Conservation (phyloP, 2,113 vertebrate genomes). For the Poeciliopsis prolifica region DNA sequence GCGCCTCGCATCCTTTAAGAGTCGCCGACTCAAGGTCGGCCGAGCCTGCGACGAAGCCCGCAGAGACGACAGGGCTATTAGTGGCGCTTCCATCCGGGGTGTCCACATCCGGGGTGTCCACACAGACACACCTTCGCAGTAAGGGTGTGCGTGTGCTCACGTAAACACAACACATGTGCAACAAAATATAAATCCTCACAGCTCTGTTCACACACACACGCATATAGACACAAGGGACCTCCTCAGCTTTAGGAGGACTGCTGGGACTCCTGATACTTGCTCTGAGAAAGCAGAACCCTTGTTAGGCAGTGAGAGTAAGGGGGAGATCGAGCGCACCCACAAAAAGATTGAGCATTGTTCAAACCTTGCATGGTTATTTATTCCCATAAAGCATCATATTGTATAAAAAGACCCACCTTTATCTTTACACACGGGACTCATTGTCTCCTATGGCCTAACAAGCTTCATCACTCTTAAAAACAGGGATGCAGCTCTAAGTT, state of each 20-base stretch:
- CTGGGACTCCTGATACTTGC: conserved; percentile 59
- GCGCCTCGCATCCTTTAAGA: conserved; percentile 59
- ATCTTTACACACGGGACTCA: no score
- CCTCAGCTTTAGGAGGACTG: conserved; percentile 41
- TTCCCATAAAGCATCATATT: conserved; percentile 26
- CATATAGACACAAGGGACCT: conserved; percentile 65
- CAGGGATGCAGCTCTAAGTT: no score
- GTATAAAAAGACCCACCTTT: neutral
- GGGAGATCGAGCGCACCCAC: conserved; percentile 49
- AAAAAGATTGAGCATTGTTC: conserved; percentile 35
- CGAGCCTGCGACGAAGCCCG: conserved; percentile 57
- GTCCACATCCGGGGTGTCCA: conserved; percentile 18
- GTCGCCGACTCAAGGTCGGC: conserved; percentile 60
- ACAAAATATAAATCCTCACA: neutral
- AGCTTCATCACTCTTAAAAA: no score
- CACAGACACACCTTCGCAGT: conserved; percentile 14
- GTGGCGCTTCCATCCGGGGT: conserved; percentile 49
- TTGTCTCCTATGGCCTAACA: no score
- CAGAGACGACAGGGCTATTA: conserved; percentile 70
- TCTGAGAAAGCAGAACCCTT: conserved; percentile 58
- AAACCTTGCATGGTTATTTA: conserved; percentile 25
- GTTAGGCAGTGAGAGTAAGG: conserved; percentile 41
- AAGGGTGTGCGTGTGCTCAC: neutral
- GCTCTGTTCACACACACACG: neutral
- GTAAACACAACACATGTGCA: neutral